phyloP scores from a whole-genome alignment of 2,888 invertebrate species.

The Ectemnius cavifrons region DNA sequence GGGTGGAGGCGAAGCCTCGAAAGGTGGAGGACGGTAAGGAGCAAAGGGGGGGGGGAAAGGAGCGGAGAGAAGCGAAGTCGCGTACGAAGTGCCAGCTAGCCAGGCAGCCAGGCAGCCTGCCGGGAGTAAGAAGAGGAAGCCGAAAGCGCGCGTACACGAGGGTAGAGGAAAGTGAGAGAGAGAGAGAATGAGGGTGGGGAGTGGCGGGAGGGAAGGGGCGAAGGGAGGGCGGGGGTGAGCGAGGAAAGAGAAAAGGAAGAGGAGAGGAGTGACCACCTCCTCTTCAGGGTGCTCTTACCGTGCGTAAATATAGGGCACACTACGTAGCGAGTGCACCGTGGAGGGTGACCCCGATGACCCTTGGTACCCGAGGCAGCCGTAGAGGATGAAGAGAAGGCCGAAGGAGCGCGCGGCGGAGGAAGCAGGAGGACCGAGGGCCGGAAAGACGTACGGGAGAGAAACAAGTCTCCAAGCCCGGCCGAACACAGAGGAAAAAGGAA shows the following conservation, averaged over 20 bases:
- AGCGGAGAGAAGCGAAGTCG: background rate
- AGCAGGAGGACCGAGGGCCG: slow-evolving; percentile 38
- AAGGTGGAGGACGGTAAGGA: slow-evolving; percentile 43
- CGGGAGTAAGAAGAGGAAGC: slow-evolving; percentile 13
- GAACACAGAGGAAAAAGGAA: slow-evolving; percentile 53
- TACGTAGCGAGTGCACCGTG: slow-evolving; percentile 72
- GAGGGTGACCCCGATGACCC: slow-evolving; percentile 76
- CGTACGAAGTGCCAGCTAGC: background rate
- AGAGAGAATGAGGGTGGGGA: background rate
- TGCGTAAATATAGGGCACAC: slow-evolving; percentile 77
- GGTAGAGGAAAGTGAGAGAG: background rate
- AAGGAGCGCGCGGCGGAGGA: slow-evolving; percentile 26
- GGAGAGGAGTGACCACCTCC: slow-evolving; percentile 50
- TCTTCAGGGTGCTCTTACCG: slow-evolving; percentile 72
- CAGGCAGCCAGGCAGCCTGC: slow-evolving; percentile 13
- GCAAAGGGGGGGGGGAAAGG: slow-evolving; percentile 23
- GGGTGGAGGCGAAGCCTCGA: slow-evolving; percentile 47
- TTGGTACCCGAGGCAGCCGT: slow-evolving; percentile 66
- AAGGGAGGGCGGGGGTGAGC: background rate
- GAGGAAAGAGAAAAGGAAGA: slow-evolving; percentile 14
- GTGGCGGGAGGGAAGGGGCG: too few relatives aligned
- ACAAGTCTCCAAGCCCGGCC: slow-evolving; percentile 50
- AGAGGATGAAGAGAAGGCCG: slow-evolving; percentile 53
- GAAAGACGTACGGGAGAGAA: slow-evolving; percentile 48
- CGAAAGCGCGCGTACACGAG: background rate